Evolutionary conservation across 2,797 vertebrate species (phyloP), one percentile per base, ranked within the genome.

Genomic region (Coranthus polyacanthus): DNA sequence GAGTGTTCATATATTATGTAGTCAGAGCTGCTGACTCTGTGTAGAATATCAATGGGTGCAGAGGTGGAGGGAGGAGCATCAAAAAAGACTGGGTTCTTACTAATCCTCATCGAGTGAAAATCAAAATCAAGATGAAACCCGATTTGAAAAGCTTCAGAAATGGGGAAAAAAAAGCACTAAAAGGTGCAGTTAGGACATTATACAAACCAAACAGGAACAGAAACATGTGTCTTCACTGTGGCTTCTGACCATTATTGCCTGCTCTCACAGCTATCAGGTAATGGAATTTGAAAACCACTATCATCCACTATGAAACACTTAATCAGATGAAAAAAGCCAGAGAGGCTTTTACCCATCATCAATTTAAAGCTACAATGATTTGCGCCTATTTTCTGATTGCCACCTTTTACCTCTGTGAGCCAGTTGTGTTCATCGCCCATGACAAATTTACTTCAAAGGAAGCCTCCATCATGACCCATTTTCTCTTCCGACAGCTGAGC

Each of bases 401-500:
- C 78, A 84, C 76, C 70, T 87, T 84, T 85, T 86, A 88, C 87
- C 79, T 85, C 80, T 15, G 34, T 11, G 6, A 78, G 73, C 72
- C 63, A 38, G 76, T 84, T 82, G 80, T 82, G 81, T 80, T 83
- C 79, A 79, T 65, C 52, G 55, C 39, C 84, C 81, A 9, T 83
- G 81, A 87, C 87, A 68, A 87, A 89, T 88, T 79, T 15, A 85
- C 85, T 88, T 93, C 87, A 88, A 90, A 85, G 72, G 57, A 72
- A 74, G 68, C 65, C 67, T 77, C 75, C 78, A 71, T 86, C 86
- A 66, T 88, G 83, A 88, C 82, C 82, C 77, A 88, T 89, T 89
- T 91, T 86, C 80, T 16, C 24, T 53, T 82, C 73, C 84, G 74
- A 79, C 87, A 88, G 86, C 88, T 80, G 78, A 75, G 75, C 64